phyloP scores from a whole-genome alignment of 2,113 vertebrate species.

The Coreoperca whiteheadi region DNA sequence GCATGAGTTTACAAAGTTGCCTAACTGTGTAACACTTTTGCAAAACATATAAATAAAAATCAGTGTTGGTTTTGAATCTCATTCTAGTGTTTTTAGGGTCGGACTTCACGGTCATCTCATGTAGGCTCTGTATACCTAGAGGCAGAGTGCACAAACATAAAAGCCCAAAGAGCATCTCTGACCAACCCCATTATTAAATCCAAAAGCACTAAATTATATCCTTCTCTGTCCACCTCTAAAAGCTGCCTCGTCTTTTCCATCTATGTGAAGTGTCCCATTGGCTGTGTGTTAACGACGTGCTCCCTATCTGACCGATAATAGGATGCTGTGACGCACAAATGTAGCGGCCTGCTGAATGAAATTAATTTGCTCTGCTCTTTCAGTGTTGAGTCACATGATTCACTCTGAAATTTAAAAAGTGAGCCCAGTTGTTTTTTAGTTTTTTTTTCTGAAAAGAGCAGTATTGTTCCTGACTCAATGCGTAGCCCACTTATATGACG shows the following conservation, averaged over 20 bases:
- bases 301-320: slow-evolving; percentile 8
- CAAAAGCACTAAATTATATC: slow-evolving; percentile 1
- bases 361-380: not conserved
- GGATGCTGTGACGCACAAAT: slow-evolving; percentile 7
- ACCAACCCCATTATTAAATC: slow-evolving; percentile 18
- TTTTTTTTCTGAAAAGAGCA: too few species aligned
- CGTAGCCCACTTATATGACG: not conserved
- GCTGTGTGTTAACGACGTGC: slow-evolving; percentile 9
- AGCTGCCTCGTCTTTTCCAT: not conserved
- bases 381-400: not conserved
- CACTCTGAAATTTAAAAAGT: not conserved
- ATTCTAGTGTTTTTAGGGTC: not conserved
- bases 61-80: not conserved
- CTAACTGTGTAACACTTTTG: not conserved
- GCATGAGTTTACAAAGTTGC: not conserved
- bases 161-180: slow-evolving; percentile 14
- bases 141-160: not conserved
- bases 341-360: not conserved
- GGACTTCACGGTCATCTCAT: not conserved
- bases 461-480: not conserved
- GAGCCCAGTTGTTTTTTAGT: too few species aligned
- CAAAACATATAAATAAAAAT: not conserved
- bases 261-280: slow-evolving; percentile 1
- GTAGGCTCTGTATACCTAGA: not conserved
- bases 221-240: not conserved